Evolutionary conservation across 1,140 invertebrate genomes (phyloP).

Genomic region (Drosophila burlai): DNA sequence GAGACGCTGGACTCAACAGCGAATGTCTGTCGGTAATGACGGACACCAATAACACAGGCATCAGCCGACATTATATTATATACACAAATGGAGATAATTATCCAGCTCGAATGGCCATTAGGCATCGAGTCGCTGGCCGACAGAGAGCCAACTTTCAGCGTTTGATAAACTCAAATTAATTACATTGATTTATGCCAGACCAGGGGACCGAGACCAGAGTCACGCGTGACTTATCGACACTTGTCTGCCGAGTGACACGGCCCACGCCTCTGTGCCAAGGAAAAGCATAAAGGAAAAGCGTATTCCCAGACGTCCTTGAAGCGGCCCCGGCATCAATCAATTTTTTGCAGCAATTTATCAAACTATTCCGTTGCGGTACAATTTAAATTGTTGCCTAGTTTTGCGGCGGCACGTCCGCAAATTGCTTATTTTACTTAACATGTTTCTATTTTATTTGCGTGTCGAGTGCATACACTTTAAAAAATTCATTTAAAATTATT

Average conservation of each 20-base stretch:
- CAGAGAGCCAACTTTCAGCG: slow-evolving; percentile 20
- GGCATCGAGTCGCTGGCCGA: slow-evolving; percentile 15
- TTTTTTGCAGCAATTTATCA: slow-evolving; percentile 78
- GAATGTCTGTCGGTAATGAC: slow-evolving; percentile 68
- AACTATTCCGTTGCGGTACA: slow-evolving; percentile 69
- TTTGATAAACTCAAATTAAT: slow-evolving; percentile 80
- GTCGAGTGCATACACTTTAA: slow-evolving; percentile 25
- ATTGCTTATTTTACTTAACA: slow-evolving; percentile 41
- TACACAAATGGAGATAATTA: slow-evolving; percentile 73
- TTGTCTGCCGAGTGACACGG: slow-evolving; percentile 53
- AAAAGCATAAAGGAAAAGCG: background rate
- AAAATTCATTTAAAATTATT: background rate
- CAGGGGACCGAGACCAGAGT: slow-evolving; percentile 35
- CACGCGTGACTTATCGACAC: slow-evolving; percentile 72
- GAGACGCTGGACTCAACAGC: slow-evolving; percentile 24
- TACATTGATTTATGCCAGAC: slow-evolving; percentile 77
- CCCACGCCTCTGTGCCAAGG: slow-evolving; percentile 23
- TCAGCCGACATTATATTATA: slow-evolving; percentile 16
- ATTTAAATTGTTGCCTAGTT: slow-evolving; percentile 78
- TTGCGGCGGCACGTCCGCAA: slow-evolving; percentile 68
- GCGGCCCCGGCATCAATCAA: slow-evolving; percentile 66
- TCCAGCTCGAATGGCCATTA: slow-evolving; percentile 71
- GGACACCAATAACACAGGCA: slow-evolving; percentile 40
- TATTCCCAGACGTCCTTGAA: slow-evolving; percentile 22
- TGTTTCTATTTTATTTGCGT: slow-evolving; percentile 19